Base-by-base conservation (phyloP, 2,888 invertebrate genomes). In the Pycnomerus fuliginosus region DNA sequence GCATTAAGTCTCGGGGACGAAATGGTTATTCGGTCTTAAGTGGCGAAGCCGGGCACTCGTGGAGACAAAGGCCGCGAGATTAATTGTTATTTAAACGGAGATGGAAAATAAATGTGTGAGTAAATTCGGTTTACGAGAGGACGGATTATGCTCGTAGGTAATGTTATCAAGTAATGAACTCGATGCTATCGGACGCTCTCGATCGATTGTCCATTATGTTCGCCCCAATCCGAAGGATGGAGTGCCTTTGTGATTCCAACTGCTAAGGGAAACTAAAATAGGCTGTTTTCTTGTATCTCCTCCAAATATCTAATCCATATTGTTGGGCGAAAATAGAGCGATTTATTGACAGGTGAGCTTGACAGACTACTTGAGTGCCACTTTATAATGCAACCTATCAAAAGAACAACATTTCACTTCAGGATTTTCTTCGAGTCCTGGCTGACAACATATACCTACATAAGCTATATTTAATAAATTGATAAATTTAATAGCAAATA, bases 161-260 rank as follows among this genome's bases (percentile, higher is more conserved):
- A 64, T 62, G 63, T 68, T 69, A 68, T 68, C 68, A 60, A 57
- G 62, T 68, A 69, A 69, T 69, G 68, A 69, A 69, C 63, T 67
- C 65, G 56, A 66, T 65, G 66, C 67, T 69, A 69, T 69, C 68
- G 61, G 66, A 61, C 61, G 58, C 53, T n/a, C n/a, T 31, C 60
- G 58, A 69, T 69, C 68, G 65, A 69, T 69, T 68, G 65, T 61
- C 65, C 67, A 67, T 69, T 69, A 68, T 69, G 56, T 57, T 62
- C 63, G 61, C 64, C 65, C 67, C 65, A 61, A 65, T 66, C 62
- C 62, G 45, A 58, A 56, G 53, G 56, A 65, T 65, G 62, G 64
- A 62, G 58, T 48, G 58, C 63, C 57, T 62, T 67, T 69, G 66
- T 63, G 61, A 61, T 57, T 61, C 61, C 53, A 56, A 51, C 55